Evolutionary conservation across 1,140 invertebrate genomes (phyloP), one percentile per base, ranked within the genome.

Genomic region (Drosophila miranda): DNA sequence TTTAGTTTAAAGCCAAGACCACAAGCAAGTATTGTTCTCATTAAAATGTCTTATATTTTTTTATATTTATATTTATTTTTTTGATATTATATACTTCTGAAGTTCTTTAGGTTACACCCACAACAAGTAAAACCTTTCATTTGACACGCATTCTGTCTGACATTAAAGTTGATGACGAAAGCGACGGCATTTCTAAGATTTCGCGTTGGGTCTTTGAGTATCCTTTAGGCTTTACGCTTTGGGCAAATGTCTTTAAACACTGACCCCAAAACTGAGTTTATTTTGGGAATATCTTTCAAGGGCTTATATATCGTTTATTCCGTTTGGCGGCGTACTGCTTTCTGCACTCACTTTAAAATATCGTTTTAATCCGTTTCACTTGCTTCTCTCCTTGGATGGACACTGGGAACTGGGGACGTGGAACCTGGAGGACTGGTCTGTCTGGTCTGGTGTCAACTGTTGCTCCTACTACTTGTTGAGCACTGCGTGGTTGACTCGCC

Each of bases 401-500:
- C 28, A 21, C 42, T 38, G 34, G 34, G 50, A 38, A 45, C 34
- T 55, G 7, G 0, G 8, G 11, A 13, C 21, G 26, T 45, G 59
- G 14, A 38, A 13, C 21, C 34, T 45, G 59, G 14, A 38, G 11
- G 11, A 38, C 11, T 38, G 30, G 30, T 30, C 28, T 30, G 34
- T 38, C 11, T 26, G 21, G 45, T 23, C 6, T 38, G 30, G 34
- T 71, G 50, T 76, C 78, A 87, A 87, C 82, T 87, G 82, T 87
- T 87, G 82, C 82, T 78, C 63, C 66, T 86, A 58, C 80, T 83
- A 87, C 82, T 87, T 87, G 82, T 87, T 87, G 82, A 87, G 72
- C 82, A 87, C 82, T 87, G 83, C 82, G 83, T 87, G 63, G 68
- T 58, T 16, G 82, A 78, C 83, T 87, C 70, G 60, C 42, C 44